A percentile compares a stretch with the other conserved stretches of the same genome.
phyloP scores from a whole-genome alignment of 2,888 invertebrate species.

The Eupithecia centaureata region DNA sequence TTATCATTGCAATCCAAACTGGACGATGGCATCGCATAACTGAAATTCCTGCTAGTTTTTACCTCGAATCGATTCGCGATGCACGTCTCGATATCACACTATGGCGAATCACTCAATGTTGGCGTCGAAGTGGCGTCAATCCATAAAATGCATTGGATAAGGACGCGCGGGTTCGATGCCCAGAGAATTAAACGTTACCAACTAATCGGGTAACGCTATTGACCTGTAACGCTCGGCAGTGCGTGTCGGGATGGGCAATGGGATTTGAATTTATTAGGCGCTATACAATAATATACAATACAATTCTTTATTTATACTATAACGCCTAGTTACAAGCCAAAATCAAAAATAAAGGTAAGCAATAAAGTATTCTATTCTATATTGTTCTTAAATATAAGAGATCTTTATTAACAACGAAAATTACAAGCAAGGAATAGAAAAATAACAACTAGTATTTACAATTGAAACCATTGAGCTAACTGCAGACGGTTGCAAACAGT shows the following conservation, averaged over 20 bases:
- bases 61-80: constrained; percentile 45
- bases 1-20: constrained; percentile 5
- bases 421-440: too few relatives aligned
- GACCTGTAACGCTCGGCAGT: constrained; percentile 52
- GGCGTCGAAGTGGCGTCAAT: constrained; percentile 41
- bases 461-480: too few relatives aligned
- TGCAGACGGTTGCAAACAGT: too few relatives aligned
- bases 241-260: constrained; percentile 45
- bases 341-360: too few relatives aligned
- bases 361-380: too few relatives aligned
- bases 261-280: constrained; percentile 14
- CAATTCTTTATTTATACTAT: too few relatives aligned
- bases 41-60: constrained; percentile 22
- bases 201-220: constrained; percentile 51
- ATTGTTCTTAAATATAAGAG: too few relatives aligned
- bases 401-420: too few relatives aligned
- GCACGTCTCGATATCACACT: constrained; percentile 42
- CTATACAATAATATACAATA: too few relatives aligned
- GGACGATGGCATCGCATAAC: not conserved
- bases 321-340: too few relatives aligned
- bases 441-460: too few relatives aligned
- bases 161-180: constrained; percentile 21
- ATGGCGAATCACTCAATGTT: constrained; percentile 45
- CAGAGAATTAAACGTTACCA: constrained; percentile 36
- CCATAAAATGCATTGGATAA: constrained; percentile 53